A percentile compares a stretch with the other conserved stretches of the same genome.
These are phyloP conservation scores for Prorops nasuta DNA, from an alignment of 1,140 invertebrate species.

Conservation along the genomic window DNA sequence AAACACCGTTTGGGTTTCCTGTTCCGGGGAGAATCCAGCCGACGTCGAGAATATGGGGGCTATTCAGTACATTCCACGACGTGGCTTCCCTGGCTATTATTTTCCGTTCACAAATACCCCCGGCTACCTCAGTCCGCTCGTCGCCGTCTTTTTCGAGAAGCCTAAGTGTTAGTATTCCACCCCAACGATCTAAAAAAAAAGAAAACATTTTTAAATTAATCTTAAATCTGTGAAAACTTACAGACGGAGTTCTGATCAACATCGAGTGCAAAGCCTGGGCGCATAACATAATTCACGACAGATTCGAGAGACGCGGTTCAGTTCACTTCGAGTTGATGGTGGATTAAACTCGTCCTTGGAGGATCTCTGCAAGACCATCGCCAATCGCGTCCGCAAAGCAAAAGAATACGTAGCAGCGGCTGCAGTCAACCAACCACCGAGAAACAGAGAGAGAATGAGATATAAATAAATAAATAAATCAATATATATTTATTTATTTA, in stretches of 20 bases:
- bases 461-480: neutral
- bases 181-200: too few relatives aligned
- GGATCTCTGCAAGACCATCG: conserved; percentile 28
- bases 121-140: conserved; percentile 84
- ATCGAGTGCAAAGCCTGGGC: conserved; percentile 97
- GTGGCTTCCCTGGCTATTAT: conserved; percentile 75
- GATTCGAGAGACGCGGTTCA: conserved; percentile 83
- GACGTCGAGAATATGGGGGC: conserved; percentile 87
- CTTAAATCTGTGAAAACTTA: conserved; percentile 32
- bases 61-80: conserved; percentile 75
- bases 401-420: too few relatives aligned
- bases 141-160: conserved; percentile 82
- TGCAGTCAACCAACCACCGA: neutral
- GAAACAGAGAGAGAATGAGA: neutral
- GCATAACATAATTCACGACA: conserved; percentile 86
- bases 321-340: conserved; percentile 96
- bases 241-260: conserved; percentile 87
- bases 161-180: conserved; percentile 69
- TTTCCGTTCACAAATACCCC: conserved; percentile 79
- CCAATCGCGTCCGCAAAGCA: conserved; percentile 28
- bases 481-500: neutral
- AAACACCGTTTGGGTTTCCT: conserved; percentile 81
- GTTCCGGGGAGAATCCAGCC: conserved; percentile 86
- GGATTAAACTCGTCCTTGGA: conserved; percentile 64
- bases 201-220: neutral